Base-by-base conservation (phyloP, 64 coral and sea anemone species). In the Montipora cactus region DNA sequence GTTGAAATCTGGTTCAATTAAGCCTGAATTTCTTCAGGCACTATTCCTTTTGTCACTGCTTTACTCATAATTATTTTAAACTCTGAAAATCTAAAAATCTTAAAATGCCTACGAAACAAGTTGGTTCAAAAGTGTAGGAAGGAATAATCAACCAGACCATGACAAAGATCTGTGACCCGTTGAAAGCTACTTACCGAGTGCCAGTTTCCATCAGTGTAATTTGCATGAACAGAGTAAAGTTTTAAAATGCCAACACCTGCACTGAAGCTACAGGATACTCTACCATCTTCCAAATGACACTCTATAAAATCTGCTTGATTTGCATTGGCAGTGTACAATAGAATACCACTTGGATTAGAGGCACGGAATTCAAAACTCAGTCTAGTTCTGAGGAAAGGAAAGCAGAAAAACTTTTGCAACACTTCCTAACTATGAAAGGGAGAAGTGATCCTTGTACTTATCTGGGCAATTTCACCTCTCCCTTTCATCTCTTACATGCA, bases 331-430 rank as follows among this genome's bases (percentile, higher is more conserved):
- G 74, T 70, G 59, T 93, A 93, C 12, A 88, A 72, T 5, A 93
- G 15, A 59, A 93, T 80, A 20, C 91, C 91, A 73, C 87, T 67
- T 72, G 83, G 83, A 74, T 87, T 87, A 4, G 83, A 64, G 7
- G 84, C 83, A 72, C 91, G 91, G 91, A 93, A 93, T 12, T 79
- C 64, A 19, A 93, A 87, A 18, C 58, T 67, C 49, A 93, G 49
- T 28, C 25, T 74, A 21, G 91, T 93, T 75, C 91, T 93, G 28
- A 0, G 6, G 80, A 37, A 88, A 66, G 1, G 25, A 44, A 20
- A 3, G 10, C 12, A 57, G 13, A 2, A 37, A 2, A 37, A 37
- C 37, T 37, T 37, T 37, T 37, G 37, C 37, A 37, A 37, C 37
- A 37, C 37, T 37, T 37, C 37, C 37, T 37, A 37, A 37, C 37